Conservation (phyloP, 1,140 invertebrate species). For the Helicoverpa zea region DNA sequence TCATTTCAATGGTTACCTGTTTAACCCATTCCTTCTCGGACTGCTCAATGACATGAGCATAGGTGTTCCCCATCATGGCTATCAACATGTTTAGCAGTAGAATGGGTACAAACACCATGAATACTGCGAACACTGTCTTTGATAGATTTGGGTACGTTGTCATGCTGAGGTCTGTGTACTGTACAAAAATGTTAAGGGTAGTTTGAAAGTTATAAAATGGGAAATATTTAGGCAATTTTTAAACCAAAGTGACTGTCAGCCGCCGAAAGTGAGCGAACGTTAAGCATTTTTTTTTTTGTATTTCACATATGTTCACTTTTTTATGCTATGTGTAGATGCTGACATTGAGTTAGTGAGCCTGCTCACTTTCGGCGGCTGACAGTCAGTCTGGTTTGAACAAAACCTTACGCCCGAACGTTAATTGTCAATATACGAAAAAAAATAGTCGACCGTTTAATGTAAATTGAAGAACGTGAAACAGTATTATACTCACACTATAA, state of each 20-base stretch:
- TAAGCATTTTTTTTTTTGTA: too few species aligned
- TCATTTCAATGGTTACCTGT: slow-evolving; percentile 89
- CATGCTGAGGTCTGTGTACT: slow-evolving; percentile 96
- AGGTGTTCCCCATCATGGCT: slow-evolving; percentile 99
- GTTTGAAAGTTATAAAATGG: neutral
- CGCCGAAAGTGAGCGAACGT: too few species aligned
- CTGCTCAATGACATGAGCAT: slow-evolving; percentile 98
- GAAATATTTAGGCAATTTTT: too few species aligned
- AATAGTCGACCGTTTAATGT: too few species aligned
- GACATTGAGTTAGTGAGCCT: too few species aligned
- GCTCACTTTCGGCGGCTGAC: too few species aligned
- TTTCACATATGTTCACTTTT: too few species aligned
- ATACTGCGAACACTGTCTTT: slow-evolving; percentile 98
- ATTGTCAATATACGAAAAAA: too few species aligned
- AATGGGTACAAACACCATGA: slow-evolving; percentile 99
- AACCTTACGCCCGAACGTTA: too few species aligned
- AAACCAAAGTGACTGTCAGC: too few species aligned
- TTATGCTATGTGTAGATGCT: too few species aligned
- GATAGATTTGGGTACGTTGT: slow-evolving; percentile 96
- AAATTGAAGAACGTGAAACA: neutral
- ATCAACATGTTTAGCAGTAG: slow-evolving; percentile 99
- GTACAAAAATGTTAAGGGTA: slow-evolving; percentile 48
- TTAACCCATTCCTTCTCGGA: slow-evolving; percentile 99
- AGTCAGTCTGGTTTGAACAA: too few species aligned
- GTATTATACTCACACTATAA: slow-evolving; percentile 95